These are phyloP conservation scores for Batillaria attramentaria DNA, from an alignment of 1,140 invertebrate genomes.

Conservation along the genomic window DNA sequence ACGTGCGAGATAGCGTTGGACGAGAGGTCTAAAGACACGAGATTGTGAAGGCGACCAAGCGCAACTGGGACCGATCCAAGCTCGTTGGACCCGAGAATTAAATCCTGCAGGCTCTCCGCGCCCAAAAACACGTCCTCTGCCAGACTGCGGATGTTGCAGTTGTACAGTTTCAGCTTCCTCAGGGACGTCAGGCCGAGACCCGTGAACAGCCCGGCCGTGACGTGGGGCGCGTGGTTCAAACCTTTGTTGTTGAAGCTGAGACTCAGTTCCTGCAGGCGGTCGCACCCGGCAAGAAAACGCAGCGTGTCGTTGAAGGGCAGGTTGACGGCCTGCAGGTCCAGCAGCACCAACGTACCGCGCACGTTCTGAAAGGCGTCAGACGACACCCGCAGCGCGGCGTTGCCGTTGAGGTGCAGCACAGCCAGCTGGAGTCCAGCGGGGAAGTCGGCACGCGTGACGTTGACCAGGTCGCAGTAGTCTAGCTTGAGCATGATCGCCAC, in stretches of 20 bases:
- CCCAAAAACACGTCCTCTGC: slow-evolving; percentile 9
- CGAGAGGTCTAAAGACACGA: slow-evolving; percentile 18
- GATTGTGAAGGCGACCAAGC: slow-evolving; percentile 9
- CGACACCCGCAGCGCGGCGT: slow-evolving; percentile 1
- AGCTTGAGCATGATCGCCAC: slow-evolving; percentile 27
- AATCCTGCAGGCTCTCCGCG: slow-evolving; percentile 1
- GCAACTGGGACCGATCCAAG: slow-evolving; percentile 8
- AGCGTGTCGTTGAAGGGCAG: slow-evolving; percentile 24
- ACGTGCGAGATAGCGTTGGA: slow-evolving; percentile 25
- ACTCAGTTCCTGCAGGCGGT: slow-evolving; percentile 24
- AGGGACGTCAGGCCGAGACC: slow-evolving; percentile 20
- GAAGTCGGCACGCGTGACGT: slow-evolving; percentile 9
- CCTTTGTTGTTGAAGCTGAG: slow-evolving; percentile 35
- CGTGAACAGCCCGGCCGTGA: slow-evolving; percentile 11
- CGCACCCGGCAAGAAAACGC: background rate
- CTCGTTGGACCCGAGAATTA: slow-evolving; percentile 26
- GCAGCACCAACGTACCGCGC: background rate
- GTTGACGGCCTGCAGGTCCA: slow-evolving; percentile 27
- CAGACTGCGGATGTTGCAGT: slow-evolving; percentile 28
- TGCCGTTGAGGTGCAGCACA: slow-evolving; percentile 25
- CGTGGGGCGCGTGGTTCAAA: background rate
- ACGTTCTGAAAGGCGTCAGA: slow-evolving; percentile 8
- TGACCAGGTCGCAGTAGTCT: slow-evolving; percentile 28
- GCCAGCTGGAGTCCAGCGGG: slow-evolving; percentile 13
- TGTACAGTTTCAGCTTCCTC: slow-evolving; percentile 22